These are phyloP conservation scores for Chrysocyon brachyurus DNA, from an alignment of 2,797 vertebrate genomes.

Conservation along the genomic window DNA sequence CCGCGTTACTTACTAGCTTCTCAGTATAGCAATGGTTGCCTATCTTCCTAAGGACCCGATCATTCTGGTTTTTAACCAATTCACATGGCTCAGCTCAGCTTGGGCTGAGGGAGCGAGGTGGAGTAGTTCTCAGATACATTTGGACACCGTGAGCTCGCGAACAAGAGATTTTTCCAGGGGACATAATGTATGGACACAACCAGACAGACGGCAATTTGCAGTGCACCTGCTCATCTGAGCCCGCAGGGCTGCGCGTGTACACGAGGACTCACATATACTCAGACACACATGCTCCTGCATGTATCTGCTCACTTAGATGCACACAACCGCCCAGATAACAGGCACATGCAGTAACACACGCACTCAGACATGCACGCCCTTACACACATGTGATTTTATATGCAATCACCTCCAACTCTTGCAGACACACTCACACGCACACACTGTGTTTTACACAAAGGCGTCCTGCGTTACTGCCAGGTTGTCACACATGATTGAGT, in stretches of 20 bases:
- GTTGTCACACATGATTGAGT: conserved; percentile 79
- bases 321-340: background rate
- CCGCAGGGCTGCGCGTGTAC: accelerated
- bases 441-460: background rate
- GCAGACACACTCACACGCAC: background rate
- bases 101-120: background rate
- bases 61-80: background rate
- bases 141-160: background rate
- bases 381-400: background rate
- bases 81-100: background rate
- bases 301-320: background rate
- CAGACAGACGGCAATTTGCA: background rate
- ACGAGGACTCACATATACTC: background rate
- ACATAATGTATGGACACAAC: background rate
- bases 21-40: background rate
- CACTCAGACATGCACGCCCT: background rate
- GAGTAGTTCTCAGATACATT: background rate
- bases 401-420: background rate
- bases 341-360: background rate
- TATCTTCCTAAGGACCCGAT: background rate
- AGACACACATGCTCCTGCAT: background rate
- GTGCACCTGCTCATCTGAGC: background rate
- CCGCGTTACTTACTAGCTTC: background rate
- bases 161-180: background rate
- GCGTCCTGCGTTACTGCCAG: background rate